Percentiles rank a stretch among this genome's conserved stretches.
phyloP scores from a whole-genome alignment of 2,888 invertebrate genomes.

The Latrodectus hesperus region DNA sequence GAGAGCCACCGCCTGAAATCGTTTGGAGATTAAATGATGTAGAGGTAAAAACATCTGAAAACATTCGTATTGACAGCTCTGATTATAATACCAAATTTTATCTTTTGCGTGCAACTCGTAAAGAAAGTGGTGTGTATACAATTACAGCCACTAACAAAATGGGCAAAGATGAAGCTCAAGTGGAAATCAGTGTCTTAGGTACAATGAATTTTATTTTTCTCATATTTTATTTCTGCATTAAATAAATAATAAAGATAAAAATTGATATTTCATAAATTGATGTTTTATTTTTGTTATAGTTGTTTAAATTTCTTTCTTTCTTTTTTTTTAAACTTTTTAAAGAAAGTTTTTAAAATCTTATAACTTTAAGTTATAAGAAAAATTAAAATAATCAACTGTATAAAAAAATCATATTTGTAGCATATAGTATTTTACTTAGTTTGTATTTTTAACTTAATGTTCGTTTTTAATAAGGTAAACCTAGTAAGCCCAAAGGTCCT shows the following conservation, averaged over 20 bases:
- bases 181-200: slow-evolving; percentile 75
- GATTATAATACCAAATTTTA: slow-evolving; percentile 77
- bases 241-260: neutral
- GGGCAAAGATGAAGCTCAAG: slow-evolving; percentile 75
- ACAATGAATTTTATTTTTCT: neutral
- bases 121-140: slow-evolving; percentile 74
- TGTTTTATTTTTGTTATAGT: too few relatives aligned
- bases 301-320: too few relatives aligned
- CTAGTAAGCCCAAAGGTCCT: slow-evolving; percentile 73
- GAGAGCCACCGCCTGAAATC: slow-evolving; percentile 93
- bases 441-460: neutral
- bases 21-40: slow-evolving; percentile 85
- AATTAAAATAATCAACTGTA: too few relatives aligned
- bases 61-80: slow-evolving; percentile 73
- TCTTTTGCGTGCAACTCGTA: slow-evolving; percentile 74
- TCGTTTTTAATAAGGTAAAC: slow-evolving; percentile 66
- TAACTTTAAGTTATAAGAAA: too few relatives aligned
- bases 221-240: neutral
- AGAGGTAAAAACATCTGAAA: slow-evolving; percentile 70
- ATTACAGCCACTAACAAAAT: slow-evolving; percentile 75
- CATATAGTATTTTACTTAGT: neutral
- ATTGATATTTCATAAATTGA: neutral
- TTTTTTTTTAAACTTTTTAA: too few relatives aligned
- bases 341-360: too few relatives aligned
- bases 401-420: neutral